phyloP scores from a whole-genome alignment of 1,140 invertebrate species.

The Apis florea region DNA sequence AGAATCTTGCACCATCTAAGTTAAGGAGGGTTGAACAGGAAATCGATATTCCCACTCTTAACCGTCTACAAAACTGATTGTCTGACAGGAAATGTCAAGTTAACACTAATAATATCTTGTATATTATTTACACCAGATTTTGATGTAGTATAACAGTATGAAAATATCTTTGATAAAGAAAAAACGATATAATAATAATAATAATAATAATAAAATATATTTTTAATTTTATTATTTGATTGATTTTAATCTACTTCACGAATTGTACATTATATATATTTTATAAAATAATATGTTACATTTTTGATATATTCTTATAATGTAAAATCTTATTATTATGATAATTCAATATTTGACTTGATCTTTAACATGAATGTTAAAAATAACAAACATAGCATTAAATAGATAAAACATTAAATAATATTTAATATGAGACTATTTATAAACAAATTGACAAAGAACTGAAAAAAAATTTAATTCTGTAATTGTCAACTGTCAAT shows the following conservation, averaged over 20 bases:
- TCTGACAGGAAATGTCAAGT: slow-evolving; percentile 49
- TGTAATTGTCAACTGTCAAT: background rate
- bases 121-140: background rate
- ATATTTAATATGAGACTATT: slow-evolving; percentile 23
- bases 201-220: no score
- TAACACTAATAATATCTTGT: slow-evolving; percentile 24
- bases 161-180: no score
- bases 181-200: no score
- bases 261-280: background rate
- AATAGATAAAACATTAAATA: background rate
- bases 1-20: slow-evolving; percentile 35
- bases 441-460: background rate
- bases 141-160: background rate
- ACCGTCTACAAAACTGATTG: slow-evolving; percentile 43
- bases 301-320: background rate
- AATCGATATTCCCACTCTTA: slow-evolving; percentile 48
- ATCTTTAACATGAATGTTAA: slow-evolving; percentile 8
- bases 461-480: slow-evolving; percentile 7
- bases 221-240: no score
- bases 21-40: slow-evolving; percentile 51
- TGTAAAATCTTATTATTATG: background rate
- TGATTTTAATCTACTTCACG: no score
- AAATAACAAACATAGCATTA: slow-evolving; percentile 38
- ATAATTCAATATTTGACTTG: slow-evolving; percentile 26
- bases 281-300: background rate